Percentiles rank a stretch among this genome's conserved stretches.
Conservation (phyloP, 2,113 vertebrate species). For the Ciconia boyciana region DNA sequence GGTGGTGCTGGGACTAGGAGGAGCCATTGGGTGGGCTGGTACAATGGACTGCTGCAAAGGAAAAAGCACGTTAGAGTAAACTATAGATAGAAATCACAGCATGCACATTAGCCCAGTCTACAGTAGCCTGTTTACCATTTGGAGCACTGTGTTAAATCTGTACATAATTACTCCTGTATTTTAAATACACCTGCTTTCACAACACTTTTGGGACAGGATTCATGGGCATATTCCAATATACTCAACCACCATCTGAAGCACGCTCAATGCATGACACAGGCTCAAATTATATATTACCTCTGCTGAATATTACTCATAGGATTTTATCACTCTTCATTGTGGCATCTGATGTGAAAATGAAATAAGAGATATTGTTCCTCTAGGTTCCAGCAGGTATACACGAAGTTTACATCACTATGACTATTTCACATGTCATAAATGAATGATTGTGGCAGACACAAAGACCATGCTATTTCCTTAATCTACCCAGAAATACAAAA, state of each 20-base stretch:
- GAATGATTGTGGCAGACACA: not conserved
- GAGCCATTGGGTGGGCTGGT: slow-evolving; percentile 93
- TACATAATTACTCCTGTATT: not conserved
- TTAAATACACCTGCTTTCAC: not conserved
- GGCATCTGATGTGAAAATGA: not conserved
- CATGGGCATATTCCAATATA: not conserved
- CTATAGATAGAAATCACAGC: not conserved
- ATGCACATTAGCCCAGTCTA: not conserved
- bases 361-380: not conserved
- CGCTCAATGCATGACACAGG: not conserved
- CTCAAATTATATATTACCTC: not conserved
- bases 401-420: not conserved
- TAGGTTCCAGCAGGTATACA: not conserved
- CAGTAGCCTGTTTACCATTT: not conserved
- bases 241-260: not conserved
- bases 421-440: not conserved
- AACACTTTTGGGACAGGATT: not conserved
- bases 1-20: slow-evolving; percentile 95
- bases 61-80: slow-evolving; percentile 9
- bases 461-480: not conserved
- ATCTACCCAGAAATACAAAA: not conserved
- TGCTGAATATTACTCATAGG: not conserved
- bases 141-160: not conserved
- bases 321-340: not conserved
- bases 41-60: slow-evolving; percentile 85